Percentiles rank a stretch among this genome's conserved stretches.
These are phyloP conservation scores for Agriopis leucophaearia DNA, from an alignment of 2,888 invertebrate species.

Conservation along the genomic window DNA sequence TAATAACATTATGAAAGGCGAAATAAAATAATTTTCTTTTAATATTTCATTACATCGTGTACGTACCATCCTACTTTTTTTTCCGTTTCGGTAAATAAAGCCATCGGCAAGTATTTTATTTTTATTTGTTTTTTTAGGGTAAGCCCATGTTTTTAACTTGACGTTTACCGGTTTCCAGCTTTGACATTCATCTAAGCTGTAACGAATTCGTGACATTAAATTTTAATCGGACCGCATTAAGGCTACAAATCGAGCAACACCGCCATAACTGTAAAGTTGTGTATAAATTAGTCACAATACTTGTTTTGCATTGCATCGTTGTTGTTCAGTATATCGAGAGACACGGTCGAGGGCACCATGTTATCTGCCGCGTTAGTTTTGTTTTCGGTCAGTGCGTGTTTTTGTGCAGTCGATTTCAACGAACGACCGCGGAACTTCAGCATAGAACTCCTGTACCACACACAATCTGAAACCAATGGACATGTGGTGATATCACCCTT, in stretches of 20 bases:
- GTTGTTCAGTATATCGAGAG: constrained; percentile 65
- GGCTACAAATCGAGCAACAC: constrained; percentile 31
- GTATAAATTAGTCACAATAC: constrained; percentile 65
- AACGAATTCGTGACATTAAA: constrained; percentile 24
- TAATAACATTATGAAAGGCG: too few relatives aligned
- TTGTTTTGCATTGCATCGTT: constrained; percentile 63
- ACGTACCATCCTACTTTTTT: too few relatives aligned
- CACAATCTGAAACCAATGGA: constrained; percentile 69
- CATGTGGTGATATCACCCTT: constrained; percentile 82
- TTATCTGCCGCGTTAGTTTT: constrained; percentile 58
- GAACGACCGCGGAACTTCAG: constrained; percentile 78
- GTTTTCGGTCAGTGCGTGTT: constrained; percentile 62
- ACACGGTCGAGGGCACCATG: constrained; percentile 66
- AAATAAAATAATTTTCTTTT: too few relatives aligned
- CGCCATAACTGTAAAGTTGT: constrained; percentile 42
- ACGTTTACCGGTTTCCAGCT: constrained; percentile 15
- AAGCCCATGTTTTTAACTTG: not conserved
- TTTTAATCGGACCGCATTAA: constrained; percentile 34
- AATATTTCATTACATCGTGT: too few relatives aligned
- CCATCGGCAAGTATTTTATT: too few relatives aligned
- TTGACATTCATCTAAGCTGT: not conserved
- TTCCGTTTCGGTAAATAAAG: too few relatives aligned
- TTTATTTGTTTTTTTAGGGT: too few relatives aligned
- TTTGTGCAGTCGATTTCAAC: constrained; percentile 70
- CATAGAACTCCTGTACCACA: constrained; percentile 74